Conservation (phyloP, 92 coral and sea anemone species). For the Siderastrea radians region DNA sequence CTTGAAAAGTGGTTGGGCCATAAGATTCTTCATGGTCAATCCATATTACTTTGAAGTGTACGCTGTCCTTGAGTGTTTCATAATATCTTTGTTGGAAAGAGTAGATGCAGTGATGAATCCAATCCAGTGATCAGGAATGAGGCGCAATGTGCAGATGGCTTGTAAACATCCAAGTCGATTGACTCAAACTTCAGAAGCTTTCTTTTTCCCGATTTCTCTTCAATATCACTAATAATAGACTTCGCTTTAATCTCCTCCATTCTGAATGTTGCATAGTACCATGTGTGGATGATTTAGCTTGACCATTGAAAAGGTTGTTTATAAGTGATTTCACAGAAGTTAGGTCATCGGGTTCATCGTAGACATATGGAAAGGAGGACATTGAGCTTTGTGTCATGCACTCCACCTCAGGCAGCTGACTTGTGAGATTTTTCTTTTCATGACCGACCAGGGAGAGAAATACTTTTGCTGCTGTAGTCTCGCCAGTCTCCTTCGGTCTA, state of each 20-base stretch:
- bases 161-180: conserved; percentile 16
- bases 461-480: too few species aligned
- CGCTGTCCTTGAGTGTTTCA: conserved; percentile 14
- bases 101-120: conserved; percentile 7
- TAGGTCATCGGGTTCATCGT: too few species aligned
- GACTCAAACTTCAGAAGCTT: conserved; percentile 12
- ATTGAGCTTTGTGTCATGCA: too few species aligned
- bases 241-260: conserved; percentile 24
- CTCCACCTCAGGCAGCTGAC: too few species aligned
- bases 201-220: conserved; percentile 17
- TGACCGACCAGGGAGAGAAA: too few species aligned
- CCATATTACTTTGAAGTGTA: conserved; percentile 10
- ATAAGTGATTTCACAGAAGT: too few species aligned
- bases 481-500: too few species aligned
- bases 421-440: too few species aligned
- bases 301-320: too few species aligned
- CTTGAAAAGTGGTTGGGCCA: conserved; percentile 8
- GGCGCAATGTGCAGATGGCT: conserved; percentile 10
- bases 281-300: too few species aligned
- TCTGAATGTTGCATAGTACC: not conserved
- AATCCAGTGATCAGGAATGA: conserved; percentile 7
- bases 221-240: not conserved
- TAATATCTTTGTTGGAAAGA: conserved; percentile 9
- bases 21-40: conserved; percentile 11
- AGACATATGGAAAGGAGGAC: too few species aligned